These are phyloP conservation scores for Trissolcus brochymenae DNA, from an alignment of 2,888 invertebrate species.

Conservation along the genomic window DNA sequence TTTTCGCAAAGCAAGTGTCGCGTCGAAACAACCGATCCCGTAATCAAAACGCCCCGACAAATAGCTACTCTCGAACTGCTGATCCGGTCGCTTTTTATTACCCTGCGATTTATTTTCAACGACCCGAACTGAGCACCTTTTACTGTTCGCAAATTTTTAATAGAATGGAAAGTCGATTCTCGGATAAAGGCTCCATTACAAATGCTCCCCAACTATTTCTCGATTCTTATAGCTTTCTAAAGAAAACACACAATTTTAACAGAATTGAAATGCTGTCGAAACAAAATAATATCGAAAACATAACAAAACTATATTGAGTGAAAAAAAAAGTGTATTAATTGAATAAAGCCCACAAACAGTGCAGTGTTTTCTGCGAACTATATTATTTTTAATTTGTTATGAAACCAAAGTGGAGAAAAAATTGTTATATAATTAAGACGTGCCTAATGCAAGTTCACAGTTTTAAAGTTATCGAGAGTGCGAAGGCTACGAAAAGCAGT, in stretches of 20 bases:
- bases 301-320: too few species aligned
- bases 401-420: not conserved
- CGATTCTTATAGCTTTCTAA: conserved; percentile 1
- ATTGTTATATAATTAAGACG: conserved; percentile 30
- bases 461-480: conserved; percentile 25
- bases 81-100: conserved; percentile 48
- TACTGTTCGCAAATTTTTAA: conserved; percentile 37
- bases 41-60: conserved; percentile 43
- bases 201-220: conserved; percentile 20
- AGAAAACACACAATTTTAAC: not conserved
- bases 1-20: conserved; percentile 43
- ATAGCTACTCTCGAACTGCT: conserved; percentile 39
- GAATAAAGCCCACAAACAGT: not conserved
- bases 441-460: conserved; percentile 31
- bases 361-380: conserved; percentile 2
- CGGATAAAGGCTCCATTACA: conserved; percentile 10
- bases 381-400: too few species aligned
- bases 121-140: conserved; percentile 18
- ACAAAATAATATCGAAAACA: too few species aligned
- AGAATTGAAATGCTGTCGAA: too few species aligned
- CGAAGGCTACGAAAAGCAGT: conserved; percentile 35
- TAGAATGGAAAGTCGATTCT: conserved; percentile 28
- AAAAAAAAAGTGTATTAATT: too few species aligned
- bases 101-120: conserved; percentile 34
- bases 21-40: conserved; percentile 46